A percentile compares a stretch with the other conserved stretches of the same genome.
Conservation (phyloP, 2,888 invertebrate species). For the Euplexia lucipara region DNA sequence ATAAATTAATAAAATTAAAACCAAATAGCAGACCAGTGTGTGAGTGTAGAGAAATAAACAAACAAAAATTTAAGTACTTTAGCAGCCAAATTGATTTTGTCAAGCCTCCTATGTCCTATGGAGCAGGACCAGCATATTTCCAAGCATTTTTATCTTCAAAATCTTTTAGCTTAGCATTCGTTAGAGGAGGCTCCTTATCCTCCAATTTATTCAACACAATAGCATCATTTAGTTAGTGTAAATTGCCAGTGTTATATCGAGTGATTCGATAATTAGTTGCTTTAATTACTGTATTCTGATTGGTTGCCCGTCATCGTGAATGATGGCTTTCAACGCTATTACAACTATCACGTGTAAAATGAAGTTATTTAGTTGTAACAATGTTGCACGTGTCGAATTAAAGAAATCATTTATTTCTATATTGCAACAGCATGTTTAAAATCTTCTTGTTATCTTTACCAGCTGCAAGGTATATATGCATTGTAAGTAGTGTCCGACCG, state of each 20-base stretch:
- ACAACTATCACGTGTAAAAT: conserved; percentile 23
- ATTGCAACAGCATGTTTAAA: conserved; percentile 14
- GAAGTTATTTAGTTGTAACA: conserved; percentile 48
- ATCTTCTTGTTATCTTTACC: neutral
- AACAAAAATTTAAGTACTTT: too few relatives aligned
- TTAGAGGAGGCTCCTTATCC: conserved; percentile 24
- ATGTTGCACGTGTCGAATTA: conserved; percentile 25
- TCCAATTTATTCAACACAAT: conserved; percentile 59
- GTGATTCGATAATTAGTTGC: conserved; percentile 74
- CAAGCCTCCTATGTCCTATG: too few relatives aligned
- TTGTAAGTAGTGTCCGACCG: too few relatives aligned
- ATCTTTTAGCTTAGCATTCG: conserved; percentile 23
- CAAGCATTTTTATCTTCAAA: conserved; percentile 25
- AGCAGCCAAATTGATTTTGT: too few relatives aligned
- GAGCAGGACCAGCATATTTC: too few relatives aligned
- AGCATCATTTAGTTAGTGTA: conserved; percentile 50
- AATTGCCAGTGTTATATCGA: conserved; percentile 51
- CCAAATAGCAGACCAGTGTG: too few relatives aligned
- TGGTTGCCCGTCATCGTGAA: conserved; percentile 49
- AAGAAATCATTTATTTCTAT: conserved; percentile 34
- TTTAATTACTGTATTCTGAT: conserved; percentile 68
- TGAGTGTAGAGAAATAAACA: too few relatives aligned
- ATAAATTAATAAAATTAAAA: too few relatives aligned
- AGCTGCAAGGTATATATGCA: too few relatives aligned
- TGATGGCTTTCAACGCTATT: conserved; percentile 58